Base-by-base conservation (phyloP, 2,797 vertebrate genomes). In the Gymnoscopelus braueri region DNA sequence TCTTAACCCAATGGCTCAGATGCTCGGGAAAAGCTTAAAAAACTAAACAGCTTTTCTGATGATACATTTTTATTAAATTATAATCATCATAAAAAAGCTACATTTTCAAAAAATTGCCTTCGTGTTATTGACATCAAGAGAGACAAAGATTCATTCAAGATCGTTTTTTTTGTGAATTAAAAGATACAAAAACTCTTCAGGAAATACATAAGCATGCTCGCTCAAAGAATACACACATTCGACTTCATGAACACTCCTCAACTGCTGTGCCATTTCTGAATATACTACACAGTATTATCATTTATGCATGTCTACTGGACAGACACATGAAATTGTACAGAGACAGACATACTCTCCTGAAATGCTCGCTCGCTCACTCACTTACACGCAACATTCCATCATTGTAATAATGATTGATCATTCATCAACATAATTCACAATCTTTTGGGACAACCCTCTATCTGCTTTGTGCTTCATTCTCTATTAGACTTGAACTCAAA, bases 21-120 rank as follows among this genome's bases (percentile, higher is more conserved):
- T 3, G 7, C 29, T 7, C 13, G 12, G 26, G 15, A 10, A 24
- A 2, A 55, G 58, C 10, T 63, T 44, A 61, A 23, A 51, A 13
- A 14, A 9, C 32, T 5, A 26, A 5, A 15, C 14, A 50, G 24
- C 2, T 66, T 75, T 79, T 79, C 13, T 48, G 47, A 72, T 60
- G 74, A 79, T 75, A 56, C 59, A 53, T 59, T 72, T 84, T 92
- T 86, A 92, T 93, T 93, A 90, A 92, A 93, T 92, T 90, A 89
- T 72, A 86, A 86, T 87, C 71, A 86, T 75, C 57, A 71, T 83
- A 84, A 19, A 72, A 88, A 84, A 44, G 19, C 51, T 48, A 74
- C 58, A 76, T 81, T 80, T 71, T 72, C 67, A 62, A 88, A 77
- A 71, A 69, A 71, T 68, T 80, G 74, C 67, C 74, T 82, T 44